Evolutionary conservation across 1,140 invertebrate species (phyloP), one percentile per base, ranked within the genome.

Genomic region (Drosophila lowei): DNA sequence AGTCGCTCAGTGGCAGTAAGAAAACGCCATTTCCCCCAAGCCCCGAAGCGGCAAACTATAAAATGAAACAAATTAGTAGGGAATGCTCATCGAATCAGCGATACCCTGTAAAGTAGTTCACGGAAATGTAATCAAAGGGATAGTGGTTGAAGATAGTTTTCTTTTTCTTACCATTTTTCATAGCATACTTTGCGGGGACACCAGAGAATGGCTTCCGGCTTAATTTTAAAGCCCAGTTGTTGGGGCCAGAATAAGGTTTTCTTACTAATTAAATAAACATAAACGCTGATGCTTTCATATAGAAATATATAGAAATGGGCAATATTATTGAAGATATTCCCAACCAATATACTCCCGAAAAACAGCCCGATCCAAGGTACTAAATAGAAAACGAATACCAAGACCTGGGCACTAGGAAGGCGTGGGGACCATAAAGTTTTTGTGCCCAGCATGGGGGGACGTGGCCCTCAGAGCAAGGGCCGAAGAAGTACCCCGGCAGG

Each of bases 391-490:
- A 73, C 53, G 60, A 73, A 53, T 65, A 57, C 50, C 21, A 38
- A 54, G 48, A 52, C 70, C 49, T 46, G n/a, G 58, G 34, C 46
- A 18, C 42, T 38, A 18, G 53, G 21, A 34, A 57, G 64, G 63
- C 64, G 52, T 76, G 55, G 57, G 57, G 53, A 44, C 48, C 72
- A 76, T 77, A 77, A 77, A 77, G 58, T 77, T 77, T 77, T 77
- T 75, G 61, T 52, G 55, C 38, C 48, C 34, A 38, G 34, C 34
- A 38, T 4, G 49, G 11, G 54, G n/a, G n/a, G 47, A 63, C 18
- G 47, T 30, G 34, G 71, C 30, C 23, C 11, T 4, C 34, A 38
- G 34, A 38, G 34, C 34, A 38, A 38, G 34, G 34, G 34, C 34
- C 34, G 34, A 38, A 38, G 34, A 38, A 38, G 34, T 11, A 38